A percentile compares a stretch with the other conserved stretches of the same genome.
Evolutionary conservation across 53 echinoderm and acorn worm genomes (phyloP).

Genomic region (Echinometra lucunter): DNA sequence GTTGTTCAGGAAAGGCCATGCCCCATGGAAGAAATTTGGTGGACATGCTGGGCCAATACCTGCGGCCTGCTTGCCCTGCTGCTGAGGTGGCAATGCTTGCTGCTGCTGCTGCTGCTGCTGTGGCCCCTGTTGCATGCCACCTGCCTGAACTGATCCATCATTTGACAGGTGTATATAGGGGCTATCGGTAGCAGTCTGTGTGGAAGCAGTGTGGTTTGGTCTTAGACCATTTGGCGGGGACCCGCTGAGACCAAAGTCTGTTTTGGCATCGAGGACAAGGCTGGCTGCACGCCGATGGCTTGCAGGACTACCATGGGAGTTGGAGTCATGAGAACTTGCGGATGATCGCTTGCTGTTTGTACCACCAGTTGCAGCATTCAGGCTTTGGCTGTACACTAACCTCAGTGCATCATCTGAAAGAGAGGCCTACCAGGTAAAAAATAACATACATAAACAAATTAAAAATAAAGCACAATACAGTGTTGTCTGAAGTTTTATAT

Average conservation of each 20-base stretch:
- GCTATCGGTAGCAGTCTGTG: slow-evolving; percentile 72
- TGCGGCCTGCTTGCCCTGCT: not conserved
- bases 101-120: slow-evolving; percentile 43
- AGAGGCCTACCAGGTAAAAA: slow-evolving; percentile 36
- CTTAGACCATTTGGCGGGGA: slow-evolving; percentile 74
- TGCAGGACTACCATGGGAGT: slow-evolving; percentile 61
- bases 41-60: slow-evolving; percentile 56
- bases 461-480: not conserved
- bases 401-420: slow-evolving; percentile 64
- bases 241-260: slow-evolving; percentile 59
- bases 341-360: slow-evolving; percentile 60
- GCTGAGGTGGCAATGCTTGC: slow-evolving; percentile 39
- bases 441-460: not conserved
- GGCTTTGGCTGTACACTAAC: slow-evolving; percentile 71
- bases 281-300: slow-evolving; percentile 61
- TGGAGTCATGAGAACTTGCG: slow-evolving; percentile 62
- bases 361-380: slow-evolving; percentile 55
- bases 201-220: slow-evolving; percentile 48
- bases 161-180: slow-evolving; percentile 89
- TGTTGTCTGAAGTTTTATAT: not conserved
- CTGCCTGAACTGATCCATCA: slow-evolving; percentile 84
- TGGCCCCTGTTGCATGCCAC: slow-evolving; percentile 45
- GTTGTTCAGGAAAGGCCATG: slow-evolving; percentile 78
- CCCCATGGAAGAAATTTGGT: slow-evolving; percentile 85
- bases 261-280: slow-evolving; percentile 58